These are phyloP conservation scores for human DNA, from an alignment of 2,113 vertebrate species.

Conservation along the genomic window DNA sequence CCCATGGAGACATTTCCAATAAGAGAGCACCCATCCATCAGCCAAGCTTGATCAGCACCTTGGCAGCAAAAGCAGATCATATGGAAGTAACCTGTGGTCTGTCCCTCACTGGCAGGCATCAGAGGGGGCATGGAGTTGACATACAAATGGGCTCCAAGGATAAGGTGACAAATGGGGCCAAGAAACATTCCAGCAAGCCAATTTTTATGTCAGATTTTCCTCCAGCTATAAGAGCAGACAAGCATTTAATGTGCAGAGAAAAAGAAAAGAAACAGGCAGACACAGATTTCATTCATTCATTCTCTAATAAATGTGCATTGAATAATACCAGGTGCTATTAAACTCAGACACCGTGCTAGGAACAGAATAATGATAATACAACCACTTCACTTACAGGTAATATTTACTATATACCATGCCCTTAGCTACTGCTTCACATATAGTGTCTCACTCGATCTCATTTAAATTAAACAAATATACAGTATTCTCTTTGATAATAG, in stretches of 20 bases:
- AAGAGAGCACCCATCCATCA: constrained; percentile 32
- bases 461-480: constrained; percentile 44
- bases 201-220: constrained; percentile 63
- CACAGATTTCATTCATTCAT: neutral
- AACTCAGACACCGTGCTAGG: constrained; percentile 15
- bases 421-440: neutral
- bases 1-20: neutral
- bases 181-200: constrained; percentile 62
- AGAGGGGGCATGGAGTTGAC: constrained; percentile 34
- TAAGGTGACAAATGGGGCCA: constrained; percentile 67
- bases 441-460: constrained; percentile 27
- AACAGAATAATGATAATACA: constrained; percentile 13
- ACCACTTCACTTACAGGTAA: constrained; percentile 44
- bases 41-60: constrained; percentile 28
- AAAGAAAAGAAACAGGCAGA: neutral
- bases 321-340: constrained; percentile 5
- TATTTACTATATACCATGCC: constrained; percentile 20
- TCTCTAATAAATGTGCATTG: neutral
- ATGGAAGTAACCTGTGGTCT: constrained; percentile 25
- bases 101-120: constrained; percentile 16
- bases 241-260: constrained; percentile 39
- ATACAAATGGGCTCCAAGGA: constrained; percentile 48
- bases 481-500: neutral
- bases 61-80: constrained; percentile 46
- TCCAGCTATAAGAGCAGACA: constrained; percentile 46